Evolutionary conservation across 2,888 invertebrate species (phyloP).

Genomic region (Lucinisca nassula): DNA sequence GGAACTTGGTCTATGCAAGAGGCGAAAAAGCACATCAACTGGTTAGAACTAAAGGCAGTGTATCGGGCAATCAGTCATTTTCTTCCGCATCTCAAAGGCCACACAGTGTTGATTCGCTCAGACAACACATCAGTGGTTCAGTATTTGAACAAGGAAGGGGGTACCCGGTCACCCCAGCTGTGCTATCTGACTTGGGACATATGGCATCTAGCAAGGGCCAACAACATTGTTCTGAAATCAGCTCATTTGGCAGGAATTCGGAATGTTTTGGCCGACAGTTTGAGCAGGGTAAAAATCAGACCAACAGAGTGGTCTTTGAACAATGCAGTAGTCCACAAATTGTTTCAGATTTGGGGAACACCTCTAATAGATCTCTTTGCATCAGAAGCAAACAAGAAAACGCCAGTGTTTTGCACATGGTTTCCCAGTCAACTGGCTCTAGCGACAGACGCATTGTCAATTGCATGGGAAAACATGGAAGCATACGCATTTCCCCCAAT

Average conservation of each 20-base stretch:
- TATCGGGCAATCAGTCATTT: slow-evolving; percentile 24
- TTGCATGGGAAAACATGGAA: slow-evolving; percentile 52
- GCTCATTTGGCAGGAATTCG: slow-evolving; percentile 31
- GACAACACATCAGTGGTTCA: slow-evolving; percentile 58
- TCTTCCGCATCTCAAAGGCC: slow-evolving; percentile 4
- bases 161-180: slow-evolving; percentile 44
- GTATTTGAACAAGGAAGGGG: slow-evolving; percentile 53
- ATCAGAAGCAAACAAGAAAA: slow-evolving; percentile 27
- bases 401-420: slow-evolving; percentile 50
- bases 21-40: slow-evolving; percentile 34
- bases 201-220: background rate
- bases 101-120: slow-evolving; percentile 30
- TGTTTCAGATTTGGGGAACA: background rate
- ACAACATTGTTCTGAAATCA: slow-evolving; percentile 16
- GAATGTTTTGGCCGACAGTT: slow-evolving; percentile 37
- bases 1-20: slow-evolving; percentile 30
- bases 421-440: slow-evolving; percentile 30
- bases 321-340: slow-evolving; percentile 3
- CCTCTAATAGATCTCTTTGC: slow-evolving; percentile 56
- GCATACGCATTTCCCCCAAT: slow-evolving; percentile 64
- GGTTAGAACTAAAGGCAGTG: slow-evolving; percentile 38
- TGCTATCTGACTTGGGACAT: slow-evolving; percentile 17
- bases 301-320: slow-evolving; percentile 48
- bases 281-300: slow-evolving; percentile 16
- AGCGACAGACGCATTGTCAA: slow-evolving; percentile 58